These are phyloP conservation scores for Poecile atricapillus DNA, from an alignment of 2,113 vertebrate species.

Conservation along the genomic window DNA sequence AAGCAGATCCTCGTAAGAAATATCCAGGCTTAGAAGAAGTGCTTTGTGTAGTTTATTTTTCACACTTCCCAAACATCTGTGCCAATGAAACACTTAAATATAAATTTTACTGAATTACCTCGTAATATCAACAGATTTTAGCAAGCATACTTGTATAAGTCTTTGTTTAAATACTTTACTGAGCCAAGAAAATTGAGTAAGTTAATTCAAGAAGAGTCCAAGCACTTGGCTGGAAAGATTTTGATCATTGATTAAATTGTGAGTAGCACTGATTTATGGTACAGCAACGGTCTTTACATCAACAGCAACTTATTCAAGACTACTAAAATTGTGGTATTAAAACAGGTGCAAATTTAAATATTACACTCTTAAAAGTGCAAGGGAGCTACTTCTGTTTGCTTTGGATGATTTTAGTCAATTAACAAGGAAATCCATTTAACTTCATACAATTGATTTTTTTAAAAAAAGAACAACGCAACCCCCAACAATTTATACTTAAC, in stretches of 20 bases:
- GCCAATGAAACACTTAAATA: not conserved
- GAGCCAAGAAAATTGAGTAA: not conserved
- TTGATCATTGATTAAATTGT: not conserved
- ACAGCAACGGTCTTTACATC: not conserved
- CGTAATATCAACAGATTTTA: not conserved
- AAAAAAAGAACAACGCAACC: fast-evolving
- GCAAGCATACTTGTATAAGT: not conserved
- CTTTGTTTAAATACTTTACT: not conserved
- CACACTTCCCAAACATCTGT: not conserved
- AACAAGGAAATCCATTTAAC: not conserved
- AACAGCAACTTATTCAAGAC: not conserved
- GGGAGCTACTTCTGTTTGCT: not conserved
- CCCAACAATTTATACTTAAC: not conserved
- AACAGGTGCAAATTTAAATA: not conserved
- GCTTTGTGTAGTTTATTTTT: not conserved
- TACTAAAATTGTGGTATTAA: not conserved
- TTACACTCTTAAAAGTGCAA: not conserved
- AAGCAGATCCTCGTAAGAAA: not conserved
- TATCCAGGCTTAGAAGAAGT: not conserved
- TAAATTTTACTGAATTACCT: not conserved
- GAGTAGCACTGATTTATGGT: not conserved
- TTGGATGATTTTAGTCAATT: not conserved
- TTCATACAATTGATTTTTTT: not conserved
- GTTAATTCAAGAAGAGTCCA: not conserved
- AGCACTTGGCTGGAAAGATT: not conserved